phyloP scores from a whole-genome alignment of 1,140 invertebrate genomes.

The Anastrepha obliqua region DNA sequence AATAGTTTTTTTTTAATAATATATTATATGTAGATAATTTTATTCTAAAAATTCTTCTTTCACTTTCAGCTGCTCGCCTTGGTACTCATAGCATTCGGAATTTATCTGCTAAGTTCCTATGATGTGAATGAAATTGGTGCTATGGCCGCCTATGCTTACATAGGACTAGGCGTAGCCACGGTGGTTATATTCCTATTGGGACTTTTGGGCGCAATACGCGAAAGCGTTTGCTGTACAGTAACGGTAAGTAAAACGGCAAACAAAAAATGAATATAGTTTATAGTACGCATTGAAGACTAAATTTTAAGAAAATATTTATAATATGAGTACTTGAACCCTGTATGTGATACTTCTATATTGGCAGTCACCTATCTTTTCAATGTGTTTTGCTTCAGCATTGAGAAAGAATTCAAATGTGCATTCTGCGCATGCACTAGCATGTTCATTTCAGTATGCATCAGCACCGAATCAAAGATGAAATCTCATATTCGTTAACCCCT shows the following conservation, averaged over 20 bases:
- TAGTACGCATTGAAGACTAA: too few species aligned
- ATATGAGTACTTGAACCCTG: too few species aligned
- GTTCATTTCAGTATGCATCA: too few species aligned
- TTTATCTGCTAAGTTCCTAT: constrained; percentile 65
- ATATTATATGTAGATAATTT: too few species aligned
- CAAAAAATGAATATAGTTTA: not conserved
- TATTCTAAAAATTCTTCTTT: not conserved
- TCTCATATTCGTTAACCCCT: too few species aligned
- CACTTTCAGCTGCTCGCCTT: constrained; percentile 64
- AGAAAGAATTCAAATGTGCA: too few species aligned
- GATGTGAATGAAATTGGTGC: constrained; percentile 61
- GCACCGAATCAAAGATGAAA: too few species aligned
- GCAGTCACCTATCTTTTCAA: too few species aligned
- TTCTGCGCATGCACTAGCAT: too few species aligned
- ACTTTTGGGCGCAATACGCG: constrained; percentile 66
- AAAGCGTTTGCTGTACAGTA: constrained; percentile 70
- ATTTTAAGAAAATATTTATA: not conserved
- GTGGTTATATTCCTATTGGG: constrained; percentile 66
- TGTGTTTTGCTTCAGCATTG: too few species aligned
- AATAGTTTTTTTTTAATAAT: too few species aligned
- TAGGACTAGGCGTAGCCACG: constrained; percentile 61
- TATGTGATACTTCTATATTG: too few species aligned
- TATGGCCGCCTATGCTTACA: constrained; percentile 59
- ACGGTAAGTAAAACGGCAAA: constrained; percentile 61
- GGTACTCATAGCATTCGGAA: constrained; percentile 68